Evolutionary conservation across 2,113 vertebrate species (phyloP).

Genomic region (Callorhinus ursinus): DNA sequence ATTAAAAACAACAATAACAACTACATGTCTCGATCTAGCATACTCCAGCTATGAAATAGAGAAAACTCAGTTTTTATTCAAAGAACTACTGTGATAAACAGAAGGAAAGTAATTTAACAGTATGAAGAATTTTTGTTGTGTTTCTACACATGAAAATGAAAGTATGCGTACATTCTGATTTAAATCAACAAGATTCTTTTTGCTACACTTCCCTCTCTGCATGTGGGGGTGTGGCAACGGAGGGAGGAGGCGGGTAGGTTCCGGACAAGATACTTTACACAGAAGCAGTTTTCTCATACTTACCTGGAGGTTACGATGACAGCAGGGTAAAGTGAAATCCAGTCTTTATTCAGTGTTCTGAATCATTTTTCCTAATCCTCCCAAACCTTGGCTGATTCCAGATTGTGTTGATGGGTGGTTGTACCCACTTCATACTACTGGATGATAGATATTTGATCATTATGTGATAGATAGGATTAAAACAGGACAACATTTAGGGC

Average conservation of each 20-base stretch:
- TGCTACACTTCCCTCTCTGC: not conserved
- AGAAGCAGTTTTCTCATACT: not conserved
- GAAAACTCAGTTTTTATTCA: not conserved
- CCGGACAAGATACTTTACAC: not conserved
- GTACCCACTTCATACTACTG: not conserved
- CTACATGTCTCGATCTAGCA: not conserved
- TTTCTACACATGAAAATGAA: not conserved
- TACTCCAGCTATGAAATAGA: not conserved
- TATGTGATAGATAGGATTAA: not conserved
- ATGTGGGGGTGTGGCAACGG: fast-evolving
- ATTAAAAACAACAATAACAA: not conserved
- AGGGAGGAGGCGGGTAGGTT: too few species aligned
- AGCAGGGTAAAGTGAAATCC: not conserved
- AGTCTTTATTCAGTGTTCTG: not conserved
- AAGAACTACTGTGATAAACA: not conserved
- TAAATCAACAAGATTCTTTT: not conserved
- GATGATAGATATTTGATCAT: not conserved
- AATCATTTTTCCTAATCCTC: not conserved
- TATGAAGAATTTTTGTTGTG: not conserved
- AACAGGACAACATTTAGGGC: not conserved
- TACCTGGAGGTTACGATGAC: not conserved
- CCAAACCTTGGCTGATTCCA: not conserved
- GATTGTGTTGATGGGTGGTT: fast-evolving
- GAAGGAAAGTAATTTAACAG: not conserved
- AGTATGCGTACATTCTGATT: not conserved